Evolutionary conservation across 2,113 vertebrate genomes (phyloP), one percentile per base, ranked within the genome.

Genomic region (Semnopithecus entellus): DNA sequence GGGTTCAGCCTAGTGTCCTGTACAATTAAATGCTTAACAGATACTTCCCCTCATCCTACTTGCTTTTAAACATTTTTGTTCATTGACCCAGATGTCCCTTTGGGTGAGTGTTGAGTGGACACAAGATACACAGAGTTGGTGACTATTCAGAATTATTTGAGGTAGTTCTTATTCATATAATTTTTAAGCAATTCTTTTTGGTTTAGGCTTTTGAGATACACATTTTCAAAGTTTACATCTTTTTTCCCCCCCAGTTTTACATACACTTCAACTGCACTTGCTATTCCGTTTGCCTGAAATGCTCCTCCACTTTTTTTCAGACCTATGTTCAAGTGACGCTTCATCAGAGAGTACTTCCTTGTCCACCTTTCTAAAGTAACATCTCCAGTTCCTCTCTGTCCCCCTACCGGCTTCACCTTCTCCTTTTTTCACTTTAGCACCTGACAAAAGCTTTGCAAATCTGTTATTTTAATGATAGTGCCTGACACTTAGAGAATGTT

Each of bases 151-250:
- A 83, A 88, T n/a, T 43, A 59, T 68, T 52, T 32, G 50, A 64
- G n/a, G 40, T 73, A 64, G 4, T 78, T 73, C 35, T 70, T 79
- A 35, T 7, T 90, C 9, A 23, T 35, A 40, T 40, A 32, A 76
- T 52, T 52, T 75, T 75, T 38, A 59, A 82, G 55, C 23, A 27
- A 76, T 94, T 48, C 68, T 87, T 87, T 88, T 48, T 87, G 55
- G 40, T 35, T 55, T 82, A 59, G 27, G 7, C 11, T 52, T 96
- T 40, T 12, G 45, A 88, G 78, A 66, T 32, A 23, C 0, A 50
- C 11, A 59, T 57, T 55, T 80, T 83, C 32, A 32, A n/a, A 45
- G 25, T 45, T 55, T 82, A 64, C 16, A 23, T 35, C 27, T 57
- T 72, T 50, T 66, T 1, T 14, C 0, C 5, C 14, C 14, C 4